phyloP scores from a whole-genome alignment of 2,797 vertebrate genomes.

The Acanthornis magna region DNA sequence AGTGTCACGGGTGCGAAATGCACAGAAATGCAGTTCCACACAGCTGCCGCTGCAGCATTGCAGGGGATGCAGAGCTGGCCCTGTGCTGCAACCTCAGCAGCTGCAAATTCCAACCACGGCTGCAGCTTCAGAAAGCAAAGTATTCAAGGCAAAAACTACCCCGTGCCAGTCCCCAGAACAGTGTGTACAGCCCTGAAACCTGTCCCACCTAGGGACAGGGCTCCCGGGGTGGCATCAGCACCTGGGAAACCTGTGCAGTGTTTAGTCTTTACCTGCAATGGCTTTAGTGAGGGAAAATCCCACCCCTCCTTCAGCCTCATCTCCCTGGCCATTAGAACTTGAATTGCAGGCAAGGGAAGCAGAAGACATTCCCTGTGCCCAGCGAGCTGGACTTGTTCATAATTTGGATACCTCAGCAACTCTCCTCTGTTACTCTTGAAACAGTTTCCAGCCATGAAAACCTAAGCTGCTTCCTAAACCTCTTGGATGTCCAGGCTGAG shows the following conservation, averaged over 20 bases:
- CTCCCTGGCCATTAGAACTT: not conserved
- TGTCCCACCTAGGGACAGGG: not conserved
- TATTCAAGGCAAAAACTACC: not conserved
- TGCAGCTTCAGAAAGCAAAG: not conserved
- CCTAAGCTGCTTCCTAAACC: not conserved
- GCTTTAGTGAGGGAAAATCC: not conserved
- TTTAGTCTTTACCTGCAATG: not conserved
- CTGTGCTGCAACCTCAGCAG: not conserved
- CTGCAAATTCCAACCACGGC: not conserved
- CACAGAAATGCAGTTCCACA: not conserved
- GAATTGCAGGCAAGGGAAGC: not conserved
- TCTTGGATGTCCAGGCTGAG: not conserved
- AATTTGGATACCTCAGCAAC: not conserved
- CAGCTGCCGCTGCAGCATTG: not conserved
- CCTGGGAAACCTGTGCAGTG: not conserved
- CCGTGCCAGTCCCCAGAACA: not conserved
- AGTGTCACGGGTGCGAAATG: not conserved
- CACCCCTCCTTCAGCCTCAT: not conserved
- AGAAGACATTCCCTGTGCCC: not conserved
- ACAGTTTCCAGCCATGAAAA: not conserved
- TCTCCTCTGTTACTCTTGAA: not conserved
- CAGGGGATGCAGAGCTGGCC: not conserved
- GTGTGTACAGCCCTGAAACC: fast-evolving
- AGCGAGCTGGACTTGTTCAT: not conserved
- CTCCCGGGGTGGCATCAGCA: not conserved